Base-by-base conservation (phyloP, 2,797 vertebrate genomes). In the Platyrinchus mystaceus region DNA sequence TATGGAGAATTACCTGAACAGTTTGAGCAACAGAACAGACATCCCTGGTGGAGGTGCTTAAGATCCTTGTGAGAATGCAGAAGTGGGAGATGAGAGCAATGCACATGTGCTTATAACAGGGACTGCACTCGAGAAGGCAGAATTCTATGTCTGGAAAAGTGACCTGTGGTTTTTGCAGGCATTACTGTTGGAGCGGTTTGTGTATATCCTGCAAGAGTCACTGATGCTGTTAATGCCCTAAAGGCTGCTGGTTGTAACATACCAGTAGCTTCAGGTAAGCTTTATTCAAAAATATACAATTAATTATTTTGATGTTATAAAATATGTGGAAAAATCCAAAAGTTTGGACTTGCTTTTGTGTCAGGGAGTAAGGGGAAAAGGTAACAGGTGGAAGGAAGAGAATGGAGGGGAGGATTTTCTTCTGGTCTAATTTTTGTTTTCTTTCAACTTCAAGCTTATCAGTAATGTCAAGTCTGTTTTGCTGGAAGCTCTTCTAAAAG, bases 201-300 rank as follows among this genome's bases (percentile, higher is more conserved):
- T 93, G 99, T 99, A 24, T 99, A 99, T 90, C 98, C 99, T 0
- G 97, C 99, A 13, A 98, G 99, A 9, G 99, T 99, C 26, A 82
- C 96, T 0, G 98, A 99, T 46, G 98, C 99, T 1, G 98, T 99
- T 6, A 97, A 91, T n/a, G 93, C 98, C 1, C 96, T 99, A 5
- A 98, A 97, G 96, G 98, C 98, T 13, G 98, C 98, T 7, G 98
- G 98, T 28, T 99, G 98, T 71, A 91, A 85, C 83, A 98, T 99
- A 27, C 98, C 99, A 2, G 99, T 99, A 30, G 99, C 99, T 39
- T 99, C 99, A 97, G 99, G 99, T 99, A 88, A 92, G 94, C 28
- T 49, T 44, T 43, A 4, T 62, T 69, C 4, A 19, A 64, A 89
- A 77, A 75, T 34, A 58, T 1, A 8, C 34, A 28, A 1, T 36